Base-by-base conservation (phyloP, 2,113 vertebrate genomes). In the Mystacornis crossleyi region DNA sequence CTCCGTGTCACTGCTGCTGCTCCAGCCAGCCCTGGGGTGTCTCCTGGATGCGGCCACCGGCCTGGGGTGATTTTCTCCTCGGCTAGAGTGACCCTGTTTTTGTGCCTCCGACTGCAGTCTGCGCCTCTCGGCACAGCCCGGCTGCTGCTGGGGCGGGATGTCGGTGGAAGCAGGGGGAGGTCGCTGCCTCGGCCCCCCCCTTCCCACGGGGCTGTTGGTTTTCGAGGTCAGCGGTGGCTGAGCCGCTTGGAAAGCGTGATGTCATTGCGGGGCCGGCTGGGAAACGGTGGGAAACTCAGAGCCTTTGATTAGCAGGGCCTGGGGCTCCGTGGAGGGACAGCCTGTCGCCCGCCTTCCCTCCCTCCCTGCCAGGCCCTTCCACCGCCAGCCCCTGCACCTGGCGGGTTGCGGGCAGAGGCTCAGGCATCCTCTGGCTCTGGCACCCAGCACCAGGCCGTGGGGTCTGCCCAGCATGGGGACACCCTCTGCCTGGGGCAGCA, bases 251-350 rank as follows among this genome's bases (percentile, higher is more conserved):
- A 86, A 89, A 87, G 84, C 61, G 36, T 90, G 91, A 95, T 89
- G 89, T 90, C 90, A 92, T 94, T 86, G 93, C 10, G 55, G 25
- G 94, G 95, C 83, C 21, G 16, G 83, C 86, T 74, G 92, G 75
- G 89, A 89, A 78, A 91, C 17, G 47, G 51, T 86, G 81, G 60
- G 88, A 91, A 93, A 8, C 81, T 42, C 21, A 1, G 77, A 87
- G 91, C 73, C 84, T 75, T 67, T 89, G 73, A 95, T 87, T 90
- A 86, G 50, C 40, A 40, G 92, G 60, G 80, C 69, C n/a, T 42
- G 80, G 69, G 57, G 79, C 72, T 90, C 9, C 0, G 21, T 25
- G 87, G 45, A 73, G 81, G 90, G 86, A 81, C 83, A 87, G 89
- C 19, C 17, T 67, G 72, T 33, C 7, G 2, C 69, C 57, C 2